Percentiles rank a stretch among this genome's conserved stretches.
phyloP scores from a whole-genome alignment of 2,888 invertebrate genomes.

The Panzeria rudis region DNA sequence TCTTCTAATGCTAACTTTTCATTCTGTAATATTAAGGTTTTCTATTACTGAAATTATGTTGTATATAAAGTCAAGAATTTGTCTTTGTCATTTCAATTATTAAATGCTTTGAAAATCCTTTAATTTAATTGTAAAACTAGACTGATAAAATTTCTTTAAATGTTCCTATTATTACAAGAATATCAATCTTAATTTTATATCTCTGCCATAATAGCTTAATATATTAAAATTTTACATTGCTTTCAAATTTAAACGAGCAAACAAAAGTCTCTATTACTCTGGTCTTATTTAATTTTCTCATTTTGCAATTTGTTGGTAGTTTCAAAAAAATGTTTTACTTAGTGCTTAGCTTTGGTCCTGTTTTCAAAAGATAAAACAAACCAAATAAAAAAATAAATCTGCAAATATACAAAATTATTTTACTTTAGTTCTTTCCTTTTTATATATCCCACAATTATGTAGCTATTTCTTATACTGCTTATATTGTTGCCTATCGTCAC shows the following conservation, averaged over 20 bases:
- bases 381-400: not conserved
- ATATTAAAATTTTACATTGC: not conserved
- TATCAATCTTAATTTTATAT: too few relatives aligned
- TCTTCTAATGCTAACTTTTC: too few relatives aligned
- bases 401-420: not conserved
- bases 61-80: too few relatives aligned
- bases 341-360: not conserved
- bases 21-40: too few relatives aligned
- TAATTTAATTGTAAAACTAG: too few relatives aligned
- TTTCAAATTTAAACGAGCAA: not conserved
- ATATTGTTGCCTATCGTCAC: not conserved
- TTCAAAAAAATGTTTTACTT: not conserved
- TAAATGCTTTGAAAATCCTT: too few relatives aligned
- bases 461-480: not conserved
- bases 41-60: too few relatives aligned
- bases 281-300: not conserved
- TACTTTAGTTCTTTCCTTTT: not conserved
- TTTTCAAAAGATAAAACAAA: not conserved
- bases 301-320: not conserved
- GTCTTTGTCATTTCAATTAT: too few relatives aligned
- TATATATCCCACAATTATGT: not conserved
- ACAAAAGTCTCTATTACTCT: not conserved
- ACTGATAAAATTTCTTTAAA: too few relatives aligned
- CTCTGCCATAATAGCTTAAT: not conserved
- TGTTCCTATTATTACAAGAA: too few relatives aligned